Conservation (phyloP, 1,140 invertebrate species). For the Apis laboriosa region DNA sequence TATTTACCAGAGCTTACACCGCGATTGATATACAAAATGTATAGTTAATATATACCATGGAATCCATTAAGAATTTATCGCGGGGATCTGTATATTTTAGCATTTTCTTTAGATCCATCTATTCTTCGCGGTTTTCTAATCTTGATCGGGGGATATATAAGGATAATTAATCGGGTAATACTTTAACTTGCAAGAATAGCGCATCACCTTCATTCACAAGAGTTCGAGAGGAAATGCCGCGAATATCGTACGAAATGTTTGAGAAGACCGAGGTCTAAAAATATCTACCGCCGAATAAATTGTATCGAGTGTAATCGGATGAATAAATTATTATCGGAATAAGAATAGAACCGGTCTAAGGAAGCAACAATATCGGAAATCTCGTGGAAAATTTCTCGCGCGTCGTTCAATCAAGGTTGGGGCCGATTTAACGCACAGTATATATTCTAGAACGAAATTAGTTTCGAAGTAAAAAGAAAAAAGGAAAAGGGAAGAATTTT, state of each 20-base stretch:
- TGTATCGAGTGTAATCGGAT: not conserved
- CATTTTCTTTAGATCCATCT: constrained; percentile 33
- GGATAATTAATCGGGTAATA: constrained; percentile 25
- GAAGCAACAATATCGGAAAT: not conserved
- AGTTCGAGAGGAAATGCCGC: not conserved
- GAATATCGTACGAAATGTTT: constrained; percentile 14
- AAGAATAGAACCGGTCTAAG: not conserved
- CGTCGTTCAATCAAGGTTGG: not conserved
- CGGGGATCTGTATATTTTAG: constrained; percentile 29
- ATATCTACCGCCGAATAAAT: constrained; percentile 9
- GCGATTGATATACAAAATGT: not conserved
- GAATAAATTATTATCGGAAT: constrained; percentile 5
- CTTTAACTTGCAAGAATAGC: not conserved
- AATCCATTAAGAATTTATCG: constrained; percentile 25
- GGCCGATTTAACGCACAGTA: not conserved
- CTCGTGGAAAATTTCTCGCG: constrained; percentile 32
- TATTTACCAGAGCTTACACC: constrained; percentile 1
- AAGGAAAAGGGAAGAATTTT: not conserved
- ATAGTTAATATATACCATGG: not conserved
- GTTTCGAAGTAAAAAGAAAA: not conserved
- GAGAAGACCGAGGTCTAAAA: not conserved
- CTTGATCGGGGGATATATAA: not conserved
- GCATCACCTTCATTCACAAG: not conserved
- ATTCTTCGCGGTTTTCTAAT: constrained; percentile 2
- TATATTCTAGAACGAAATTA: not conserved